Evolutionary conservation across 2,113 vertebrate species (phyloP).

Genomic region (Anser brachyrhynchus): DNA sequence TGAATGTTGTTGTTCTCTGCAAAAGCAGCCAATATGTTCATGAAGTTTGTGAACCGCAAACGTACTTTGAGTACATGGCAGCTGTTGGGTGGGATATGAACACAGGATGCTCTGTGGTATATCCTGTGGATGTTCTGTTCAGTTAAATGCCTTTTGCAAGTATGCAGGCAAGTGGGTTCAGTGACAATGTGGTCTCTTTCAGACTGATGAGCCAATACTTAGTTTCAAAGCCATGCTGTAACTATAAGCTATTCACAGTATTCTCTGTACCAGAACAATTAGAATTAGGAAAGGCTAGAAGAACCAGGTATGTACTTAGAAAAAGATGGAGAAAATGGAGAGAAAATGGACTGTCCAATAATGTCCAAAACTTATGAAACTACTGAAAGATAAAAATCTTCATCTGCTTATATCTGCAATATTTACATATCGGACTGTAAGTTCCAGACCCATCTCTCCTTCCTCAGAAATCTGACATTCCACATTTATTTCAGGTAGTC

Average conservation of each 20-base stretch:
- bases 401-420: neutral
- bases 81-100: neutral
- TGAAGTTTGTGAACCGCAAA: neutral
- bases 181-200: neutral
- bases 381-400: neutral
- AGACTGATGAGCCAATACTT: neutral
- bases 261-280: neutral
- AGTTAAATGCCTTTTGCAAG: neutral
- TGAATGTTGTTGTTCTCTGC: neutral
- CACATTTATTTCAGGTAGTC: neutral
- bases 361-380: neutral
- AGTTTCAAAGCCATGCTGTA: neutral
- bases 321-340: neutral
- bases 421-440: neutral
- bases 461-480: neutral
- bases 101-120: neutral
- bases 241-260: neutral
- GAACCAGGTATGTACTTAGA: neutral
- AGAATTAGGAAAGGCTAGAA: neutral
- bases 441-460: neutral
- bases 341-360: neutral
- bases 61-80: neutral
- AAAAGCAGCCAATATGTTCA: rapidly evolving
- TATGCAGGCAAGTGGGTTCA: neutral
- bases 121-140: too few relatives aligned